Evolutionary conservation across 2,113 vertebrate species (phyloP).

Genomic region (Lynx canadensis): DNA sequence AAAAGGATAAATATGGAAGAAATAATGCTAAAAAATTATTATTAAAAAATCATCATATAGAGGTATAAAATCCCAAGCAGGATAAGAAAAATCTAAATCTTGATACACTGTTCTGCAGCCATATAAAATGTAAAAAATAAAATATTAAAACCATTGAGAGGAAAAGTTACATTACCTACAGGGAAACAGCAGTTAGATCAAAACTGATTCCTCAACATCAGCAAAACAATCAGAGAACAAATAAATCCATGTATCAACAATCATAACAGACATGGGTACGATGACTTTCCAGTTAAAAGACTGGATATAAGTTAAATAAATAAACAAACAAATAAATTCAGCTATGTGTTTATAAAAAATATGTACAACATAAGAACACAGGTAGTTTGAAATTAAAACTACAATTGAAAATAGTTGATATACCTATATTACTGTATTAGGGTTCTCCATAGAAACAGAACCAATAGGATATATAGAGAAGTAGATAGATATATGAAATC

Average conservation of each 20-base stretch:
- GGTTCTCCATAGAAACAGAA: not conserved
- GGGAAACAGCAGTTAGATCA: not conserved
- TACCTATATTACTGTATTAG: not conserved
- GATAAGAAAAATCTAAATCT: not conserved
- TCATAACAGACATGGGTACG: not conserved
- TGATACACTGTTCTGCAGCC: not conserved
- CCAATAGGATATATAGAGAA: not conserved
- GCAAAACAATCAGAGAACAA: not conserved
- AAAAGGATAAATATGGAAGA: constrained; percentile 4
- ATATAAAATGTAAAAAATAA: not conserved
- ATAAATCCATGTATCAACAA: not conserved
- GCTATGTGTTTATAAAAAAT: not conserved
- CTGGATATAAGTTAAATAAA: not conserved
- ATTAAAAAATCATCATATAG: not conserved
- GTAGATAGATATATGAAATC: not conserved
- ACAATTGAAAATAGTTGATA: not conserved
- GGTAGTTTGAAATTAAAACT: not conserved
- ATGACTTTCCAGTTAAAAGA: not conserved
- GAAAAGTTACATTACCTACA: not conserved
- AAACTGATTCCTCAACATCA: not conserved
- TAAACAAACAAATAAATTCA: not conserved
- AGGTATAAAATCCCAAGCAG: not conserved
- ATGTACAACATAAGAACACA: not conserved
- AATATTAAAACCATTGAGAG: not conserved
- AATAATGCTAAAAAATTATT: not conserved